Evolutionary conservation across 2,797 vertebrate species (phyloP).

Genomic region (Buceros bicornis): DNA sequence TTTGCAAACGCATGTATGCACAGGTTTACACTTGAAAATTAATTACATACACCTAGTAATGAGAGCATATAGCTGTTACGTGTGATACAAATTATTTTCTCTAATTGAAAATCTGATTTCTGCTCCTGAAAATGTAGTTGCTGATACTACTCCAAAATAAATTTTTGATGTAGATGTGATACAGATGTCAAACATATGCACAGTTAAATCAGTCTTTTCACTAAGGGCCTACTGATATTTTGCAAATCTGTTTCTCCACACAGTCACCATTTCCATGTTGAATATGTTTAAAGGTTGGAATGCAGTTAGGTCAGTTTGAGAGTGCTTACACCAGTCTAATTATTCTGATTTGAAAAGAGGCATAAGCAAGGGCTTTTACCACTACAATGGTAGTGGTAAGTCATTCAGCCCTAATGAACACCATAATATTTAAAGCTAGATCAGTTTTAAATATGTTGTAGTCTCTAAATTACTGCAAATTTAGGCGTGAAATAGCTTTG

Average conservation of each 20-base stretch:
- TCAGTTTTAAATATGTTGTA: background rate
- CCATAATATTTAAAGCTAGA: background rate
- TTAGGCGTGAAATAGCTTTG: background rate
- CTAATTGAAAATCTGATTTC: background rate
- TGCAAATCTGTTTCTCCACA: conserved; percentile 35
- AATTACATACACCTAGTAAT: conserved; percentile 42
- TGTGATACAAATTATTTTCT: background rate
- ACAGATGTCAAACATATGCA: conserved; percentile 42
- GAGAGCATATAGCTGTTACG: background rate
- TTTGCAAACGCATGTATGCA: conserved; percentile 46
- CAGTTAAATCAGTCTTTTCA: conserved; percentile 42
- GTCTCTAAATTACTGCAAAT: background rate
- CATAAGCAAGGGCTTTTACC: conserved; percentile 37
- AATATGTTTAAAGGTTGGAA: conserved; percentile 36
- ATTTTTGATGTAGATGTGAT: conserved; percentile 24
- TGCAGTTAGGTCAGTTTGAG: conserved; percentile 34
- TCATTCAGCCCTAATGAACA: background rate
- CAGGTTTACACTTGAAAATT: conserved; percentile 48
- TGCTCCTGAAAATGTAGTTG: background rate
- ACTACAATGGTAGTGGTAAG: background rate
- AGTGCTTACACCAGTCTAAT: conserved; percentile 50
- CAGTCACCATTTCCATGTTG: background rate
- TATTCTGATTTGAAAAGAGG: conserved; percentile 21
- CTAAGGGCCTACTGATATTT: conserved; percentile 37
- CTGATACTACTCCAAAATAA: background rate